A percentile compares a stretch with the other conserved stretches of the same genome.
Conservation (phyloP, 2,797 vertebrate genomes). For the Macrochelys suwanniensis region DNA sequence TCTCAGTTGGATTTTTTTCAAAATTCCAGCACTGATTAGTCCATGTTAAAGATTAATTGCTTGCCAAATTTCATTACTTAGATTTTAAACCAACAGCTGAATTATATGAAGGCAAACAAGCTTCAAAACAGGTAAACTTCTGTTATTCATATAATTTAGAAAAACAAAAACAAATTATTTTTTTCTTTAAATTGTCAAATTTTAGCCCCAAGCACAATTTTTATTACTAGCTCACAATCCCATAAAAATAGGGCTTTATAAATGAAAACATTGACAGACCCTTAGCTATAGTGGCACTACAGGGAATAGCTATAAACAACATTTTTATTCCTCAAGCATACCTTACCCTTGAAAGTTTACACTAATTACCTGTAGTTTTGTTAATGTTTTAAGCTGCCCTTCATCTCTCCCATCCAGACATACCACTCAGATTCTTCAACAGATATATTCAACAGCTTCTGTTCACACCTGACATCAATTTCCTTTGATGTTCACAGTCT, state of each 20-base stretch:
- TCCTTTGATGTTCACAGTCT: constrained; percentile 92
- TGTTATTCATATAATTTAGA: constrained; percentile 58
- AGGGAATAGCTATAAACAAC: constrained; percentile 80
- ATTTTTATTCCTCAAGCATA: constrained; percentile 80
- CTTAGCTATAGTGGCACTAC: constrained; percentile 75
- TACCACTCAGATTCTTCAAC: constrained; percentile 82
- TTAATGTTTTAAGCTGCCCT: constrained; percentile 87
- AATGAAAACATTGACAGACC: constrained; percentile 79
- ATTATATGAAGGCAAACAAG: constrained; percentile 42
- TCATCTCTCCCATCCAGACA: constrained; percentile 83
- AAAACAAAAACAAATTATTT: constrained; percentile 59
- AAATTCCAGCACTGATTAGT: constrained; percentile 28
- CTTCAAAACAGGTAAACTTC: constrained; percentile 37
- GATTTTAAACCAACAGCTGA: constrained; percentile 54
- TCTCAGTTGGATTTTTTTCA: constrained; percentile 17
- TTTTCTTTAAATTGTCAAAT: constrained; percentile 71
- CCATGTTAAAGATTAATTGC: constrained; percentile 19
- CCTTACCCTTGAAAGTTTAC: constrained; percentile 84
- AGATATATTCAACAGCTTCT: constrained; percentile 89
- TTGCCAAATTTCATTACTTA: constrained; percentile 55
- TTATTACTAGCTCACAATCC: constrained; percentile 69
- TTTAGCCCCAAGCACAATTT: constrained; percentile 74
- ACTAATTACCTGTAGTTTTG: constrained; percentile 87
- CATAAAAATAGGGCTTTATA: constrained; percentile 80
- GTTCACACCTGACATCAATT: constrained; percentile 91